These are phyloP conservation scores for Ochlodes sylvanus DNA, from an alignment of 2,888 invertebrate species.

Conservation along the genomic window DNA sequence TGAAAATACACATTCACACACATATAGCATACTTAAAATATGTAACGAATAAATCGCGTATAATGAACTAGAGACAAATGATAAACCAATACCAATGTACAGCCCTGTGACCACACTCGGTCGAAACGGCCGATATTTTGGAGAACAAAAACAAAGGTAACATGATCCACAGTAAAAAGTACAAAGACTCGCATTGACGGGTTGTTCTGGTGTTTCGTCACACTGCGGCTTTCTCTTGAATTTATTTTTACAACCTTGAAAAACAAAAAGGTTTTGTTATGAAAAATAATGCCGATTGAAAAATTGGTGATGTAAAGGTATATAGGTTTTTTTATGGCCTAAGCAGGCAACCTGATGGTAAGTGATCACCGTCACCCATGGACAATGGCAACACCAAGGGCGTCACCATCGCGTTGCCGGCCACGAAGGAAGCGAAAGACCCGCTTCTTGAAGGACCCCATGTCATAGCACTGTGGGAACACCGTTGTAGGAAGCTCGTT, in stretches of 20 bases:
- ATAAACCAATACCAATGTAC: background rate
- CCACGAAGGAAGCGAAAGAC: too few species aligned
- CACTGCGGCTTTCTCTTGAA: slow-evolving; percentile 17
- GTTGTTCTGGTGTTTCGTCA: slow-evolving; percentile 31
- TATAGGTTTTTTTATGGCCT: background rate
- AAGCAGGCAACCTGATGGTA: too few species aligned
- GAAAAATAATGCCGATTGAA: slow-evolving; percentile 17
- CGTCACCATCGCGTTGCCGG: too few species aligned
- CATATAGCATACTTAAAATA: too few species aligned
- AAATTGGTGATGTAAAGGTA: background rate
- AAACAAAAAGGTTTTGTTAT: slow-evolving; percentile 9
- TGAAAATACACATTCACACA: too few species aligned
- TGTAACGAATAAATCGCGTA: too few species aligned
- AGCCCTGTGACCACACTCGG: slow-evolving; percentile 8
- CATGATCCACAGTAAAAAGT: slow-evolving; percentile 19
- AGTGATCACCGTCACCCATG: too few species aligned
- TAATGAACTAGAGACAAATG: too few species aligned
- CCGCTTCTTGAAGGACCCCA: too few species aligned
- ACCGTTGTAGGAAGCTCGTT: too few species aligned
- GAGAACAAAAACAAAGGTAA: slow-evolving; percentile 35
- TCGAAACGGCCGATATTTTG: slow-evolving; percentile 21
- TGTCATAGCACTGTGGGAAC: too few species aligned
- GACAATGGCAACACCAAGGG: too few species aligned
- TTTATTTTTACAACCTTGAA: slow-evolving; percentile 22
- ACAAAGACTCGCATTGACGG: slow-evolving; percentile 30